Evolutionary conservation across 1,140 invertebrate genomes (phyloP).

Genomic region (Hirudo medicinalis): DNA sequence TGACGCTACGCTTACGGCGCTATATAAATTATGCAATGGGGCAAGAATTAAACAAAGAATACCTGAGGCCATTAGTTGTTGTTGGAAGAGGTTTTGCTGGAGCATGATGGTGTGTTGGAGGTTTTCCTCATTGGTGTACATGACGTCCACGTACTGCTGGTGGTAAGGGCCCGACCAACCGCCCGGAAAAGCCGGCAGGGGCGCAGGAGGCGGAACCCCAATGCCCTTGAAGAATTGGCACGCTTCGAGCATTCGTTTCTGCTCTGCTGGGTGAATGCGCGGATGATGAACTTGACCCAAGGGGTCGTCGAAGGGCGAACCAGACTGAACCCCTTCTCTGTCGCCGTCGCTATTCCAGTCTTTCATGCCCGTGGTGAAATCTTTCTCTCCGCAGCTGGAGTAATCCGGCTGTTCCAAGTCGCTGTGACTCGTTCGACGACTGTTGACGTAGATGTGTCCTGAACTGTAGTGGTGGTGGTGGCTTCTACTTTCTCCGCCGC

Average conservation of each 20-base stretch:
- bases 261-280: slow-evolving; percentile 3
- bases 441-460: background rate
- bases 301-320: background rate
- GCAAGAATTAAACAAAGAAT: background rate
- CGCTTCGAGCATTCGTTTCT: background rate
- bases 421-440: slow-evolving; percentile 11
- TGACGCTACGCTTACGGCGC: background rate
- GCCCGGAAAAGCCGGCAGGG: slow-evolving; percentile 30
- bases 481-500: too few species aligned
- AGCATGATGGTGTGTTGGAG: slow-evolving; percentile 58
- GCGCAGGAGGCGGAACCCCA: background rate
- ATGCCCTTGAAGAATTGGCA: background rate
- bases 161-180: slow-evolving; percentile 23
- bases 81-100: slow-evolving; percentile 55
- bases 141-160: slow-evolving; percentile 40
- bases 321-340: slow-evolving; percentile 10
- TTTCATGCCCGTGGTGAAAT: slow-evolving; percentile 1
- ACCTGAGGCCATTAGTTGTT: slow-evolving; percentile 34
- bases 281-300: slow-evolving; percentile 2
- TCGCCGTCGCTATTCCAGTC: slow-evolving; percentile 17
- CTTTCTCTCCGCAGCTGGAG: background rate
- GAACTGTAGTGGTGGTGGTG: too few species aligned
- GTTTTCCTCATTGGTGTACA: slow-evolving; percentile 61
- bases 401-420: slow-evolving; percentile 12
- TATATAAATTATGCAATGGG: background rate